Base-by-base conservation (phyloP, 2,888 invertebrate species). In the Dexiosoma caninum region DNA sequence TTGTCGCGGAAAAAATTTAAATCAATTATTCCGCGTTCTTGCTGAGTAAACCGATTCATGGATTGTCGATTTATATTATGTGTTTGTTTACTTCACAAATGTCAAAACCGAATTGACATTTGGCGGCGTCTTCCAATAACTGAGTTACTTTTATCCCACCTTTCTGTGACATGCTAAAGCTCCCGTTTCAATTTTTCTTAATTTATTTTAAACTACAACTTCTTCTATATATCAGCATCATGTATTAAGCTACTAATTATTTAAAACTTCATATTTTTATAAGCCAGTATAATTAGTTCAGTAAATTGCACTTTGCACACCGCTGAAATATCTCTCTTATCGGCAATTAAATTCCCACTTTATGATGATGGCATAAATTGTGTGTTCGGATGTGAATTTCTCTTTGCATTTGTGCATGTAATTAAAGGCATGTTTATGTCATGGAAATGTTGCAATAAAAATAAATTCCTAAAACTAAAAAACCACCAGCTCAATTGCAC, bases 271-370 rank as follows among this genome's bases (percentile, higher is more conserved):
- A 5, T 66, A n/a, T n/a, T n/a, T n/a, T 66, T 10, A 51, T 37
- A 66, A 21, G 37, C n/a, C 21, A 44, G 12, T 35, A 44, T 69
- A 69, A 69, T 69, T 69, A 57, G 42, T 55, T 10, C 32, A 12
- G 57, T 69, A 55, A 57, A 57, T 21, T 42, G 21, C 23, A 42
- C 44, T 69, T 69, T 57, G 35, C 44, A 55, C 32, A 14, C 42
- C 55, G 57, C 30, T 30, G 32, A 46, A 59, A 49, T 55, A 21
- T 44, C 21, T 44, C 21, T 44, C 19, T 69, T 32, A 21, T 30
- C 30, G 30, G 16, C 67, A 67, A 55, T 69, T 69, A 69, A 66
- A 69, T 69, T 69, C 8, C 16, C 55, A 55, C 32, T 69, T 69
- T 69, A 55, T 21, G 55, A 14, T 55, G 32, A 55, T 55, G 42